Percentiles rank a stretch among this genome's conserved stretches.
Conservation (phyloP, 2,113 vertebrate genomes). For the Python bivittatus region DNA sequence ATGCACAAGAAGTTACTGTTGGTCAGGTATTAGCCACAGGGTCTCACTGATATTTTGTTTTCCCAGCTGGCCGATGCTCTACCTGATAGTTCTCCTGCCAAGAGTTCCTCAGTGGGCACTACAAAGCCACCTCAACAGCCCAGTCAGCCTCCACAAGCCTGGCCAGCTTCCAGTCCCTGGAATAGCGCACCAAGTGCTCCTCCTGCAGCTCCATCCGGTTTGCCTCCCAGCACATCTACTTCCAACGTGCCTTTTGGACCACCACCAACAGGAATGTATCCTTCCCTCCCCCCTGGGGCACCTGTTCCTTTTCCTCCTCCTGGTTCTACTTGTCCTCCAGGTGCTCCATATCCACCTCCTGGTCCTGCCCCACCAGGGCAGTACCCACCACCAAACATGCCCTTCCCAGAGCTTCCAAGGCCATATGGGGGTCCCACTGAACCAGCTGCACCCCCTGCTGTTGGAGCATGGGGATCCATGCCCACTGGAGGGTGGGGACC, state of each 20-base stretch:
- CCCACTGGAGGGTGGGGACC: slow-evolving; percentile 78
- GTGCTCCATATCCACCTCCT: slow-evolving; percentile 71
- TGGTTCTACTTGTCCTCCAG: slow-evolving; percentile 57
- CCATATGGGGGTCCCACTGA: slow-evolving; percentile 77
- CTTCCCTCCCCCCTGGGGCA: slow-evolving; percentile 78
- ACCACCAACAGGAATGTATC: slow-evolving; percentile 78
- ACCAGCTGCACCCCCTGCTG: slow-evolving; percentile 73
- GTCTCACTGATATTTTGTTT: slow-evolving; percentile 52
- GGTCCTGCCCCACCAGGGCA: slow-evolving; percentile 76
- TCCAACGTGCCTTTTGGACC: slow-evolving; percentile 79
- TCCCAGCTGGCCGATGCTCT: slow-evolving; percentile 81
- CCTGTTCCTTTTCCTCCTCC: slow-evolving; percentile 78
- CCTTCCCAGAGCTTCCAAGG: slow-evolving; percentile 78
- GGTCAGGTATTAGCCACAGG: rapidly evolving
- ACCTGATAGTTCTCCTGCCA: slow-evolving; percentile 76
- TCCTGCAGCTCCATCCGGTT: slow-evolving; percentile 70
- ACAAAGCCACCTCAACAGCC: slow-evolving; percentile 70
- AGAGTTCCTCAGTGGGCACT: slow-evolving; percentile 76
- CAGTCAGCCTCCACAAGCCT: slow-evolving; percentile 69
- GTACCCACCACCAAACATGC: slow-evolving; percentile 78
- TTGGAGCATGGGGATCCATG: slow-evolving; percentile 79
- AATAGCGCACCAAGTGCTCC: slow-evolving; percentile 73
- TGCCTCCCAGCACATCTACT: slow-evolving; percentile 70
- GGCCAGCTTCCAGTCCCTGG: slow-evolving; percentile 75
- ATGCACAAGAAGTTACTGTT: not conserved